Base-by-base conservation (phyloP, 2,113 vertebrate species). In the Tupaia tana region DNA sequence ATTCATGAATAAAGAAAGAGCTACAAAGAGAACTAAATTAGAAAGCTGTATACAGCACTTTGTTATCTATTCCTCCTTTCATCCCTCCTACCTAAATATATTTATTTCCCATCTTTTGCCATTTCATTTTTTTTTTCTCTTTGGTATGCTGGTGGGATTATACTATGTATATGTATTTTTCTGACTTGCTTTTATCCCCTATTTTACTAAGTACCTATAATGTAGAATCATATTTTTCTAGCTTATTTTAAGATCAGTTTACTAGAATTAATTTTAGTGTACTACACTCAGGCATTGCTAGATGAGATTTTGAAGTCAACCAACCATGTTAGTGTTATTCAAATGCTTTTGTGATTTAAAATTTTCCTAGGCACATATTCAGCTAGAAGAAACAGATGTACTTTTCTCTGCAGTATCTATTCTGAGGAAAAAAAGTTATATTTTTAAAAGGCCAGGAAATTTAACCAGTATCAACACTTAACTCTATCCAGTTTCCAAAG, bases 261-360 rank as follows among this genome's bases (percentile, higher is more conserved):
- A 31, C 79, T 54, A 69, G 27, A 67, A 71, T 61, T 73, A 86
- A 71, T 90, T 29, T 77, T 79, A 81, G 27, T 86, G 29, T n/a
- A 93, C 24, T 84, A 84, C 59, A 16, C 61, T 75, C 75, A 74
- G 58, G 12, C 69, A 31, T n/a, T 24, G 19, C 22, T 70, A 20
- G 9, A n/a, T 54, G 59, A 54, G n/a, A 92, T 67, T 87, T 56
- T 91, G 43, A 96, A 86, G n/a, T 64, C 54, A 91, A 82, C 14
- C 34, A 81, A 90, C 85, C 15, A 83, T 64, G 20, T 86, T 61
- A 82, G 70, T 80, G 16, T 59, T 74, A 9, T 20, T 74, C 64
- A 91, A 84, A 25, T 75, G 29, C 12, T 80, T 83, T 77, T 78
- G 63, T 80, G 5, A 64, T 89, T 79, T 67, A 73, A 81, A 88